Base-by-base conservation (phyloP, 30 jellyfish, hydroid and myxozoan species). In the Catostylus mosaicus region DNA sequence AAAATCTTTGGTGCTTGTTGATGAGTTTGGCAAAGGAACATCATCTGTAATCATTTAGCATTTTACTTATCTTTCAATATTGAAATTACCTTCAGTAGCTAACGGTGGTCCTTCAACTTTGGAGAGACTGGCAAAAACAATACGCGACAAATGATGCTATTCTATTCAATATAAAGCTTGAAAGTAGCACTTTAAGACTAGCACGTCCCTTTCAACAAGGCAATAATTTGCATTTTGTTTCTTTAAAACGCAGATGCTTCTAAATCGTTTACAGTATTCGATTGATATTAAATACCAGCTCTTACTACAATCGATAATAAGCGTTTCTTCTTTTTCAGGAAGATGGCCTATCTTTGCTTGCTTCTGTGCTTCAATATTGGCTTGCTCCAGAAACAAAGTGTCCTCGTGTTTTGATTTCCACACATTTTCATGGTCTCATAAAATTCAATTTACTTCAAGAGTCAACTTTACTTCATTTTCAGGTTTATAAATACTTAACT, bases 11-110 rank as follows among this genome's bases (percentile, higher is more conserved):
- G 96, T 96, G 0, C 89, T 96, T 52, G 83, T 96, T 14, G 99
- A 96, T 78, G 99, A 96, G 67, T 96, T 96, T 67, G 99, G 99
- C 26, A 90, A 90, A 75, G 99, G 98, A 33, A 96, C 99, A 30
- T 67, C 97, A 11, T 51, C 98, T 77, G 99, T 96, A 40, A 48
- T 67, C 79, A 27, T 10, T 32, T 30, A 67, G n/a, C 68, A 31
- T 10, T 32, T 10, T 7, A 19, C 23, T 59, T 26, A 59, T 59
- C 23, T 8, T 8, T 59, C 23, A 12, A 26, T 59, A 8, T 12
- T 59, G 24, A 59, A 10, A 26, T 26, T 59, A n/a, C n/a, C n/a
- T n/a, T n/a, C n/a, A n/a, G n/a, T n/a, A n/a, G n/a, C n/a, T n/a
- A n/a, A n/a, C n/a, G n/a, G n/a, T n/a, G n/a, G n/a, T n/a, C n/a